Conservation (phyloP, 2,888 invertebrate species). For the Agrotis exclamationis region DNA sequence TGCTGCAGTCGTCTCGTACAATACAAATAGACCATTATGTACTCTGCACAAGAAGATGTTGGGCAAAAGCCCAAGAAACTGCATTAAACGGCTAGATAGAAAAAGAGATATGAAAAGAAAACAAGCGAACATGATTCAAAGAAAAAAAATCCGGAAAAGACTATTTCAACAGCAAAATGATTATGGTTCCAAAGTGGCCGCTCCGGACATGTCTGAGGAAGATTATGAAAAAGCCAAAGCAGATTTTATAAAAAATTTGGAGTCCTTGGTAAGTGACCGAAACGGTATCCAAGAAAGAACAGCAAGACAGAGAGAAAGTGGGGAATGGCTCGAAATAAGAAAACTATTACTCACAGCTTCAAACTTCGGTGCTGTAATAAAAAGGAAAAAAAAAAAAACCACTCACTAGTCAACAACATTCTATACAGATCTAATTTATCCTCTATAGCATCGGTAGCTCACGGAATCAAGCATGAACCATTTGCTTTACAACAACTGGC, state of each 20-base stretch:
- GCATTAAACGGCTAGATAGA: neutral
- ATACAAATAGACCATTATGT: conserved; percentile 8
- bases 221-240: neutral
- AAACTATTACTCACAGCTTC: neutral
- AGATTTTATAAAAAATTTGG: conserved; percentile 2
- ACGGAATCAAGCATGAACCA: too few relatives aligned
- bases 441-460: too few relatives aligned
- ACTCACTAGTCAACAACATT: too few relatives aligned
- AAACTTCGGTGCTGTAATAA: too few relatives aligned
- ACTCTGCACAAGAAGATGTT: conserved; percentile 8
- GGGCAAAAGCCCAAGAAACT: conserved; percentile 1
- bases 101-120: conserved; percentile 1
- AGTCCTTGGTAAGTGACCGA: conserved; percentile 1
- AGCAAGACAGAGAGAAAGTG: neutral
- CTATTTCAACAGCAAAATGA: neutral
- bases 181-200: conserved; percentile 5
- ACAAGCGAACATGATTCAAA: conserved; percentile 1
- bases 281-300: conserved; percentile 4
- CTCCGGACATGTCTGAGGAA: conserved; percentile 1
- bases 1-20: conserved; percentile 7
- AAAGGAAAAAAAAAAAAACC: too few relatives aligned
- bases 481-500: neutral
- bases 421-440: too few relatives aligned
- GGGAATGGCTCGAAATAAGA: conserved; percentile 1
- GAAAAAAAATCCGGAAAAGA: conserved; percentile 2